phyloP scores from a whole-genome alignment of 2,797 vertebrate genomes.

The Rachycentron canadum region DNA sequence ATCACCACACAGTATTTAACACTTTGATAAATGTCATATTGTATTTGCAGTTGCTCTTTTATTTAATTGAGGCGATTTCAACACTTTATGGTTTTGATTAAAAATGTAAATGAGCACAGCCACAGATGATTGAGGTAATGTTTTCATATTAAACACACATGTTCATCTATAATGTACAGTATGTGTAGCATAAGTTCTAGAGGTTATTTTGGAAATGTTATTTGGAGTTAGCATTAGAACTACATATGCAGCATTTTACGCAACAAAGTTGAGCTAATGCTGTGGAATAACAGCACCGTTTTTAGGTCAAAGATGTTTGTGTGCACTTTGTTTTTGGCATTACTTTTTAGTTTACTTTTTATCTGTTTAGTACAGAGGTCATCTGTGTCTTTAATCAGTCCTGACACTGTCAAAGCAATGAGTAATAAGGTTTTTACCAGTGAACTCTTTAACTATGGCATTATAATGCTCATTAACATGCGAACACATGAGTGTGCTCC shows the following conservation, averaged over 20 bases:
- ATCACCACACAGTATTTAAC: slow-evolving; percentile 20
- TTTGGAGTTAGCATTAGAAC: slow-evolving; percentile 40
- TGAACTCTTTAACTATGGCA: slow-evolving; percentile 44
- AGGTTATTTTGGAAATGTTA: slow-evolving; percentile 36
- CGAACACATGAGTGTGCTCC: slow-evolving; percentile 7
- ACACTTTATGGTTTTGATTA: slow-evolving; percentile 25
- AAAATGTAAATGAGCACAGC: slow-evolving; percentile 26
- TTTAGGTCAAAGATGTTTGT: slow-evolving; percentile 50
- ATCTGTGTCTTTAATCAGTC: slow-evolving; percentile 28
- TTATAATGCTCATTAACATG: slow-evolving; percentile 33
- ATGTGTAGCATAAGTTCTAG: slow-evolving; percentile 21
- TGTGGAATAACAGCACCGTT: slow-evolving; percentile 33
- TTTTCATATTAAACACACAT: slow-evolving; percentile 29
- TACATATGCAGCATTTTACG: slow-evolving; percentile 42
- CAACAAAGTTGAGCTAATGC: slow-evolving; percentile 53
- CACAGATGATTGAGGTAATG: slow-evolving; percentile 22
- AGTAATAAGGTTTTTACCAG: slow-evolving; percentile 24
- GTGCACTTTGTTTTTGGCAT: slow-evolving; percentile 61
- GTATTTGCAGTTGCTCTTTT: slow-evolving; percentile 6
- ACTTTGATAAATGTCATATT: not conserved
- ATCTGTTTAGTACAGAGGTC: slow-evolving; percentile 21
- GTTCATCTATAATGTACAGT: slow-evolving; percentile 72
- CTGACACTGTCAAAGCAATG: slow-evolving; percentile 30
- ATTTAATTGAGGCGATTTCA: slow-evolving; percentile 15
- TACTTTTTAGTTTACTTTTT: slow-evolving; percentile 40